Percentiles rank a stretch among this genome's conserved stretches.
These are phyloP conservation scores for Tympanuchus pallidicinctus DNA, from an alignment of 2,113 vertebrate genomes.

Conservation along the genomic window DNA sequence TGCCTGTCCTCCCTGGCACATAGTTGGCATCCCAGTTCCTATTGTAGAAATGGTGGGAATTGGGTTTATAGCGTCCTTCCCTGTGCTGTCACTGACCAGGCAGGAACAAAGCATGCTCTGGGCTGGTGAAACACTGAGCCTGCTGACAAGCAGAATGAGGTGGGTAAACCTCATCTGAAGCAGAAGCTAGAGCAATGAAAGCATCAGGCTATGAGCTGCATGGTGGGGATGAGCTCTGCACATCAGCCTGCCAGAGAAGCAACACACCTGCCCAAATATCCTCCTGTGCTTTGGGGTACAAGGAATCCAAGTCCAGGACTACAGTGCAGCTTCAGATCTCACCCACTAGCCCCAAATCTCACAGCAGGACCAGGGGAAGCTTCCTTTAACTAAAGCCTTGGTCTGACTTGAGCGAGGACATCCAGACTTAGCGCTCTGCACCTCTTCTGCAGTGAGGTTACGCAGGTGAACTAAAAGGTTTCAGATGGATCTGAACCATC, in stretches of 20 bases:
- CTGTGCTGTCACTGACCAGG: neutral
- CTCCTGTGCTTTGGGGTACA: neutral
- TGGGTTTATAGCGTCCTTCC: neutral
- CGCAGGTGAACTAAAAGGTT: neutral
- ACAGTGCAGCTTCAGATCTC: neutral
- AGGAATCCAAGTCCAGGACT: neutral
- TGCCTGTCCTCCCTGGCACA: neutral
- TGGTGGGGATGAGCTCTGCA: neutral
- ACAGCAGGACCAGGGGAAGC: neutral
- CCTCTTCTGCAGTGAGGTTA: neutral
- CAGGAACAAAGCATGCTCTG: neutral
- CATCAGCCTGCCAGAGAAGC: accelerated
- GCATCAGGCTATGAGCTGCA: neutral
- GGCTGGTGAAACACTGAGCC: neutral
- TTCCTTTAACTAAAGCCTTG: neutral
- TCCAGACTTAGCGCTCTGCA: neutral
- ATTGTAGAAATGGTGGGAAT: neutral
- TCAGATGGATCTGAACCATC: neutral
- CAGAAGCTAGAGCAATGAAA: neutral
- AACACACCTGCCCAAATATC: no score
- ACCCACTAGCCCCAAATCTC: neutral
- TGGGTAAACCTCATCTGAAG: neutral
- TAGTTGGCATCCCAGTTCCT: neutral
- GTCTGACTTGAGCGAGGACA: accelerated
- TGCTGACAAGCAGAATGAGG: neutral